Evolutionary conservation across 2,113 vertebrate genomes (phyloP).

Genomic region (Plestiodon gilberti): DNA sequence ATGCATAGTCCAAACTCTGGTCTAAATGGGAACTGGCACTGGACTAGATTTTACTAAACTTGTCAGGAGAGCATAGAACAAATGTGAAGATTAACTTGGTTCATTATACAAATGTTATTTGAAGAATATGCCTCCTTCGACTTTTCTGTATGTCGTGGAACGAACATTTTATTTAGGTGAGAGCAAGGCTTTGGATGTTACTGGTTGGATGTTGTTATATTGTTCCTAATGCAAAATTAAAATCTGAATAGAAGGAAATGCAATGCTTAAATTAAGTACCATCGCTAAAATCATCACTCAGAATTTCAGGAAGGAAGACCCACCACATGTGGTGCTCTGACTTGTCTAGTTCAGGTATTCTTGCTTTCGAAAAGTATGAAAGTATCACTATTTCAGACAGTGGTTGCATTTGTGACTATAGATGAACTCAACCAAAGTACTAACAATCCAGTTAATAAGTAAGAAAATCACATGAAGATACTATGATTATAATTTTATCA

Average conservation of each 20-base stretch:
- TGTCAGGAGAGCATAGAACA: background rate
- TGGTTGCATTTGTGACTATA: background rate
- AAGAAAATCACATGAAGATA: constrained; percentile 20
- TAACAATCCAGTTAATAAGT: constrained; percentile 9
- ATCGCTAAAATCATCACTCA: background rate
- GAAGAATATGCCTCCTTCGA: background rate
- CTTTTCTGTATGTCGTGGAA: background rate
- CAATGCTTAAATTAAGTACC: too few species aligned
- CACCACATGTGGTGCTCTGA: background rate
- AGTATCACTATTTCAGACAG: background rate
- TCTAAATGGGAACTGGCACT: background rate
- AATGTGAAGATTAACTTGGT: background rate
- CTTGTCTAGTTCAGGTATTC: background rate
- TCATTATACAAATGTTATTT: background rate
- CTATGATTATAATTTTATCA: background rate
- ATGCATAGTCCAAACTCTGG: background rate
- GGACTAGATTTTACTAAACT: background rate
- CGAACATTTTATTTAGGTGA: background rate
- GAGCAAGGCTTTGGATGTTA: background rate
- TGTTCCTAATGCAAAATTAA: background rate
- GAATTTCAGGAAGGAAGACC: background rate
- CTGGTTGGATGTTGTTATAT: background rate
- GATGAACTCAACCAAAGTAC: background rate
- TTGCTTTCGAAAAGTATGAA: background rate
- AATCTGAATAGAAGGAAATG: background rate